Conservation (phyloP, 2,888 invertebrate species). For the Eremobia ochroleuca region DNA sequence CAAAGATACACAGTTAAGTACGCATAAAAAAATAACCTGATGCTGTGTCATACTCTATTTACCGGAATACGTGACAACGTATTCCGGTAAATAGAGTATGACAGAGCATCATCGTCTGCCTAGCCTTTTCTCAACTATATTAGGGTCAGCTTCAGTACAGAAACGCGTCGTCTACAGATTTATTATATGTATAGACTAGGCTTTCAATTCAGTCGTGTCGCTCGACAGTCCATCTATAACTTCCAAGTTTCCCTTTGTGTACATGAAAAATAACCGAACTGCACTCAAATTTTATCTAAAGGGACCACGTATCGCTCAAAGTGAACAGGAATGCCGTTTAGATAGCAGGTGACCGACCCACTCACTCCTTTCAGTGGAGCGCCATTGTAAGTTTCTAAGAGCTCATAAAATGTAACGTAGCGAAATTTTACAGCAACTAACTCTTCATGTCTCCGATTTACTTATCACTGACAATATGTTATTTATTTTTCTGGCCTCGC, state of each 20-base stretch:
- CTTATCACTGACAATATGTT: too few species aligned
- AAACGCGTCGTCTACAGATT: too few species aligned
- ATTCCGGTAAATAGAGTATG: too few species aligned
- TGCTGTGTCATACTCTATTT: too few species aligned
- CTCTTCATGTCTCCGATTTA: background rate
- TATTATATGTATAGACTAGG: too few species aligned
- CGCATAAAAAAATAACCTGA: too few species aligned
- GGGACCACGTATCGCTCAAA: conserved; percentile 25
- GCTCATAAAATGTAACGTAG: background rate
- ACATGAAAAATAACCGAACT: background rate
- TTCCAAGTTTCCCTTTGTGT: background rate
- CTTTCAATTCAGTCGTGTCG: background rate
- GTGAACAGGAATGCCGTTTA: conserved; percentile 12
- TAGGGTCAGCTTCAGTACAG: too few species aligned
- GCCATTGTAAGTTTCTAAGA: background rate
- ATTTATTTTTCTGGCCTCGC: background rate
- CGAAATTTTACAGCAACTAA: background rate
- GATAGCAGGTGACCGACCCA: conserved; percentile 9
- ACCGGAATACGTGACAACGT: too few species aligned
- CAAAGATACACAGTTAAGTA: too few species aligned
- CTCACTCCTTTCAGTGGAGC: background rate
- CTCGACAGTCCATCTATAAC: background rate
- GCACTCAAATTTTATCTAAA: background rate
- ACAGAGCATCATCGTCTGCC: too few species aligned
- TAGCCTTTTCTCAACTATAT: too few species aligned